Base-by-base conservation (phyloP, 2,888 invertebrate genomes). In the Pyralis farinalis region DNA sequence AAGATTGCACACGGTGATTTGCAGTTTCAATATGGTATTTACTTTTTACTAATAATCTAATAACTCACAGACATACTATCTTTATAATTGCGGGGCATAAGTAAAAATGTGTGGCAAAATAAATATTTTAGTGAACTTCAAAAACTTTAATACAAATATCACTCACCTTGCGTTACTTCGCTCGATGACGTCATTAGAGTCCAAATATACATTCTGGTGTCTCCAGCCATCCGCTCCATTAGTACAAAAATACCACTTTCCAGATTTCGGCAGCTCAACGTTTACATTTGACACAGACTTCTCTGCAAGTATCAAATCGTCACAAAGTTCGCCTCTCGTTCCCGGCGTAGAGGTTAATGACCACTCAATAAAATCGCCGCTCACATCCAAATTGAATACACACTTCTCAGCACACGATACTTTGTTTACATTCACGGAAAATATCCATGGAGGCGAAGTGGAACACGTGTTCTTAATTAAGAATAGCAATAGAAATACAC, bases 361-460 rank as follows among this genome's bases (percentile, higher is more conserved):
- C 86, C 86, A 87, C 51, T 66, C 65, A 4, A 63, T 57, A 39
- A 73, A 50, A 53, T 64, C 65, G 49, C 76, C 79, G 46, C 58
- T 61, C 62, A 85, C 78, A 58, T 70, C 57, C 47, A 87, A 55
- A 49, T 71, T 65, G 51, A 69, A 77, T 58, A 65, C 77, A 80
- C 86, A 87, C 56, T 68, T 70, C 22, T 44, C 51, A 53, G 53
- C 57, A 68, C 86, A 86, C 57, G 61, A 55, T 47, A 57, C 63
- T 31, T 66, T 62, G 43, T 70, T 61, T 44, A 82, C 59, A 53
- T 64, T 63, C 48, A 81, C 71, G 42, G 78, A 61, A 44, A 84
- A 81, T 83, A 86, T 84, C 87, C 86, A 78, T 79, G 85, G 85
- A 43, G 80, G 74, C 33, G 74, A 60, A 51, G 65, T 65, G 47